Evolutionary conservation across 2,797 vertebrate genomes (phyloP).

Genomic region (Prionace glauca): DNA sequence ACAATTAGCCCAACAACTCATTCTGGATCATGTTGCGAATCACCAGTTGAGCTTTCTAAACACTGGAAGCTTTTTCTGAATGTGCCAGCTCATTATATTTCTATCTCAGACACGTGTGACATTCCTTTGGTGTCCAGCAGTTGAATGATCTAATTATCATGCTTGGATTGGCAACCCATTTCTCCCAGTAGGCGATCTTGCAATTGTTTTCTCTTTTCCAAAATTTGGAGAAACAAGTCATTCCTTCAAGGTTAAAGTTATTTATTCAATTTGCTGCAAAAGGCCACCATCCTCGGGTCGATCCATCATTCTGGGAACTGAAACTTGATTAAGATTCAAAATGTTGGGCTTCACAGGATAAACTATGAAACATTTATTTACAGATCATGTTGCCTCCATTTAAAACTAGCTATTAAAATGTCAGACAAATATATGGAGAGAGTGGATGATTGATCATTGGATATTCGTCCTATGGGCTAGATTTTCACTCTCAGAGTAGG

Average conservation of each 20-base stretch:
- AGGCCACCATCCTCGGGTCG: not conserved
- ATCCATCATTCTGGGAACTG: not conserved
- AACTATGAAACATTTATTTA: not conserved
- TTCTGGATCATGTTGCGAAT: not conserved
- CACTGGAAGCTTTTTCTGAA: not conserved
- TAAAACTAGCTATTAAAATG: not conserved
- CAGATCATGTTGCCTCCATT: not conserved
- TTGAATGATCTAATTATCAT: not conserved
- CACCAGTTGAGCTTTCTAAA: not conserved
- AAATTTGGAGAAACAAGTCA: not conserved
- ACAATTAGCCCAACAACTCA: not conserved
- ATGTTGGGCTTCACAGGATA: not conserved
- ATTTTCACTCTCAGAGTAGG: not conserved
- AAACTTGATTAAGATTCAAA: not conserved
- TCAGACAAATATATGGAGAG: not conserved
- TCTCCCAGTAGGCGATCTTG: not conserved
- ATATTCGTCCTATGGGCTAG: not conserved
- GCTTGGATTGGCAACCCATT: not conserved
- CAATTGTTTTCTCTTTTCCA: not conserved
- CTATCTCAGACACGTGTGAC: not conserved
- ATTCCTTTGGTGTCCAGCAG: not conserved
- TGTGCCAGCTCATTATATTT: not conserved
- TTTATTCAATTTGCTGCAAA: not conserved
- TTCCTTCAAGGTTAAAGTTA: not conserved
- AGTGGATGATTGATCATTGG: not conserved